phyloP scores from a whole-genome alignment of 1,140 invertebrate genomes.

The Aphaenogaster rudis region DNA sequence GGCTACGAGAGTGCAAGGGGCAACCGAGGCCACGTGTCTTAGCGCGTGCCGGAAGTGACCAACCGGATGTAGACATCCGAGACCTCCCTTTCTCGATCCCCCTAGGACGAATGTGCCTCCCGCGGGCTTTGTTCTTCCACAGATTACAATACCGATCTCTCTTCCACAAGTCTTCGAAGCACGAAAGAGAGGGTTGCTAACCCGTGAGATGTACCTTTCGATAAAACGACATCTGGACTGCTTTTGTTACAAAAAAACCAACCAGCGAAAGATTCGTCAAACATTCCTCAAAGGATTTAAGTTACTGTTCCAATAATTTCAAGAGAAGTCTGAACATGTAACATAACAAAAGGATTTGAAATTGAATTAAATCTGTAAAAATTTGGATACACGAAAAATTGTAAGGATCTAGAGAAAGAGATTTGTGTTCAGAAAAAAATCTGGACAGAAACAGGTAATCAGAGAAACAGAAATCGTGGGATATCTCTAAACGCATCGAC shows the following conservation, averaged over 20 bases:
- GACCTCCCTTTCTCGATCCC: slow-evolving; percentile 76
- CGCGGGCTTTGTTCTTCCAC: slow-evolving; percentile 80
- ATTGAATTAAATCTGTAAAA: slow-evolving; percentile 3
- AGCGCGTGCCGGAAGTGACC: slow-evolving; percentile 87
- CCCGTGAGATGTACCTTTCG: slow-evolving; percentile 55
- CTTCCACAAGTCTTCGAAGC: slow-evolving; percentile 61
- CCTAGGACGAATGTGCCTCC: slow-evolving; percentile 67
- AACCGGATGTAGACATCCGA: slow-evolving; percentile 86
- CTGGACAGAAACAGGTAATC: not conserved
- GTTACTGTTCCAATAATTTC: not conserved
- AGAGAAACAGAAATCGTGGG: not conserved
- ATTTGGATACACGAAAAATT: not conserved
- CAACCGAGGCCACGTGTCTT: slow-evolving; percentile 83
- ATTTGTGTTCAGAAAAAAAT: not conserved
- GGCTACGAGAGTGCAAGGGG: slow-evolving; percentile 71
- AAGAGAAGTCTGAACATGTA: not conserved
- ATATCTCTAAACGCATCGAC: not conserved
- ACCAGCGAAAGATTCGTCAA: not conserved
- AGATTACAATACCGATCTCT: slow-evolving; percentile 79
- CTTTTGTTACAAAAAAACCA: slow-evolving; percentile 32
- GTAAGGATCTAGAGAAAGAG: not conserved
- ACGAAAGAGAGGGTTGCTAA: slow-evolving; percentile 67
- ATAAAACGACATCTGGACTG: slow-evolving; percentile 71
- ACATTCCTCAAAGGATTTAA: not conserved
- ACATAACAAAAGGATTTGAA: not conserved